Evolutionary conservation across 1,140 invertebrate species (phyloP), one percentile per base, ranked within the genome.

Genomic region (Stegodyphus dumicola): DNA sequence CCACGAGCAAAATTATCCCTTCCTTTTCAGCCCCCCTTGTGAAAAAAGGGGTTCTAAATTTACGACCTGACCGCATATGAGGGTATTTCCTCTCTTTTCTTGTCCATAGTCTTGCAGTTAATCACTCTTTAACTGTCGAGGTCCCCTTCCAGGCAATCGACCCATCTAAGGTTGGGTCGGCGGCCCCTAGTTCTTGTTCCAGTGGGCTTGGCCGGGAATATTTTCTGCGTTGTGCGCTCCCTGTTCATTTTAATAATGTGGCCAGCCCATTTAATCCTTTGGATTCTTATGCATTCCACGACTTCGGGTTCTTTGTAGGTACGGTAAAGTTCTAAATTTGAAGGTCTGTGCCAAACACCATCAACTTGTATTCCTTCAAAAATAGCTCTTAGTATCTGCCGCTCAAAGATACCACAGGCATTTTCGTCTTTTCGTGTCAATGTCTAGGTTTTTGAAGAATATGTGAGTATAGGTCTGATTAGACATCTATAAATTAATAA

Each of bases 101-200:
- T 66, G 65, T 11, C 65, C 65, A 66, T 66, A n/a, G n/a, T 66
- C 17, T 17, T 66, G 6, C 7, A 66, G n/a, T 66, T 66, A 7
- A n/a, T 11, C 7, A 66, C 65, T 66, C 65, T 17, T 17, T 10
- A 17, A 66, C 7, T 66, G n/a, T 6, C n/a, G 17, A 66, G n/a
- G n/a, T 66, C 65, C 17, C 17, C n/a, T 66, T 66, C n/a, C n/a
- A 66, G 65, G 65, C 65, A 66, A n/a, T n/a, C 65, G 17, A 66
- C 65, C 65, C 65, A 66, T 66, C 65, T 66, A 66, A 66, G 65
- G 17, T 66, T 66, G 17, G 10, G 65, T 66, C n/a, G n/a, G n/a
- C 65, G n/a, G 17, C 65, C 65, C 65, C 65, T 66, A 66, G 65
- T 66, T 66, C 65, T 7, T n/a, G 65, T 66, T 11, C 65, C 65